Conservation (phyloP, 2,113 vertebrate genomes). For the Lamprologus lemairii region DNA sequence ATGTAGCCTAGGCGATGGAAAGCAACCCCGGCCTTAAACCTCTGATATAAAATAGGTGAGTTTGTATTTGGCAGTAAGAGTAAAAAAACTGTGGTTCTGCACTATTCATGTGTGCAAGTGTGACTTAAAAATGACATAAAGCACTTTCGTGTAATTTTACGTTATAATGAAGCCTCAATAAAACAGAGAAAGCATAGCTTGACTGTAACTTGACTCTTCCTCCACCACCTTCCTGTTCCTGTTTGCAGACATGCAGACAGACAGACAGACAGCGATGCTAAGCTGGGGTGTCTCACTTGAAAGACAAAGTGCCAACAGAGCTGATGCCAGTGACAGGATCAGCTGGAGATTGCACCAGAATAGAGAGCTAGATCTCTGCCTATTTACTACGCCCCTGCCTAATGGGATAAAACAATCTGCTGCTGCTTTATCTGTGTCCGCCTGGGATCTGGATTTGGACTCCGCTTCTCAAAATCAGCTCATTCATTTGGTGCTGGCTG, state of each 20-base stretch:
- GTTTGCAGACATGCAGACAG: neutral
- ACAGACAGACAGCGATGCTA: neutral
- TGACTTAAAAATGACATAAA: neutral
- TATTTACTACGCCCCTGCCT: conserved; percentile 52
- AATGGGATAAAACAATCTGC: conserved; percentile 65
- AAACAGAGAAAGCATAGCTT: neutral
- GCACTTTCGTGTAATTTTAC: neutral
- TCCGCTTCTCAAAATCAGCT: conserved; percentile 19
- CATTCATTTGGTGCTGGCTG: conserved; percentile 8
- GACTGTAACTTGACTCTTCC: neutral
- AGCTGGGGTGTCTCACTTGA: conserved; percentile 17
- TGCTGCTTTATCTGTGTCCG: conserved; percentile 49
- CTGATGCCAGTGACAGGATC: conserved; percentile 40
- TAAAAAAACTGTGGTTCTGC: neutral
- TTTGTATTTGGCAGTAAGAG: neutral
- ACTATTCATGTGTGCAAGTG: neutral
- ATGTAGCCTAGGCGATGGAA: neutral
- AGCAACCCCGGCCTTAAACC: neutral
- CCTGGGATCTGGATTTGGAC: conserved; percentile 38
- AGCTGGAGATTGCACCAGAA: conserved; percentile 42
- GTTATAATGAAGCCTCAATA: neutral
- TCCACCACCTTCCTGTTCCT: neutral
- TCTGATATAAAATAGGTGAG: neutral
- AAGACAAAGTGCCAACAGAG: conserved; percentile 23
- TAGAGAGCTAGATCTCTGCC: conserved; percentile 38